Evolutionary conservation across 2,797 vertebrate genomes (phyloP), one percentile per base, ranked within the genome.

Genomic region (Brachymystax lenok): DNA sequence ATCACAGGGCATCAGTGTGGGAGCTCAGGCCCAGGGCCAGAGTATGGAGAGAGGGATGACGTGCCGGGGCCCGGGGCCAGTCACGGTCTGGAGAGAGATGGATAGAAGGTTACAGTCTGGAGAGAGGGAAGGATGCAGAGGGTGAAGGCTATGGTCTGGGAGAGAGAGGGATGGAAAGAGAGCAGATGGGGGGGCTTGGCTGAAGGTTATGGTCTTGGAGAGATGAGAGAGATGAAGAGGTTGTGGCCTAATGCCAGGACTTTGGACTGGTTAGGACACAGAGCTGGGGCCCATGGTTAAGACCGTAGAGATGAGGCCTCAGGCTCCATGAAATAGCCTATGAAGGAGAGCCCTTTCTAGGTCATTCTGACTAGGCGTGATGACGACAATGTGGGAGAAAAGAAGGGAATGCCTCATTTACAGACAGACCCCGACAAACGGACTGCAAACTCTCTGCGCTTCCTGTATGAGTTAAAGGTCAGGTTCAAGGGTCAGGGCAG

Each of bases 1-100:
- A 93, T 93, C 87, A 91, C 80, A 93, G 90, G 78, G 88, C 78
- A 80, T 54, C 85, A 80, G 86, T 77, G 76, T 74, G n/a, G 71
- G n/a, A 74, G 74, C 75, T 6, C 10, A 51, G 78, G 84, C 1
- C 77, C 69, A 75, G 8, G 30, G 8, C 79, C 66, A 75, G 7
- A 33, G 7, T 75, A 69, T 61, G 51, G 51, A 66, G 21, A 67
- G 64, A 14, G 13, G 1, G 4, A 71, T 14, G 66, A 74, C 6
- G 35, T 35, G 6, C 35, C 6, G 6, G 35, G 77, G 84, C 2
- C 77, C 69, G 74, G 8, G 30, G 8, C 77, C 66, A 75, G 7
- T 24, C 52, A 67, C 6, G n/a, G 19, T 21, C 30, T 50, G 3
- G 71, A 52, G 51, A 54, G 24, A 21, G 35, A 71, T 66, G 73